phyloP scores from a whole-genome alignment of 2,888 invertebrate genomes.

The Apodemia mormo region DNA sequence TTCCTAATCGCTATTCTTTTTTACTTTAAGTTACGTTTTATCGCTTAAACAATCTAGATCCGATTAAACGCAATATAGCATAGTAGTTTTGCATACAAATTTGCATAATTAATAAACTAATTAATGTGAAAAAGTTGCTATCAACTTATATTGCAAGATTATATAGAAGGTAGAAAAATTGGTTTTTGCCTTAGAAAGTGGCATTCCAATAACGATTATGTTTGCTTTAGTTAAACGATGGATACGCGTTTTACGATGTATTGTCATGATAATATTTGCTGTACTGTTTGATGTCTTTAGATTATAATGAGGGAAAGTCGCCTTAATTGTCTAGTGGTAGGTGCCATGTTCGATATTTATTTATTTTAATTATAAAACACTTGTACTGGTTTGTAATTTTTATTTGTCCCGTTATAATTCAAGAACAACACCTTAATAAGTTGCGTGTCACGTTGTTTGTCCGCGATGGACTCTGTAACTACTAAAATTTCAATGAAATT shows the following conservation, averaged over 20 bases:
- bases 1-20: slow-evolving; percentile 34
- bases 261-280: slow-evolving; percentile 1
- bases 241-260: slow-evolving; percentile 8
- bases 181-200: slow-evolving; percentile 49
- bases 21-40: slow-evolving; percentile 27
- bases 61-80: slow-evolving; percentile 67
- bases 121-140: slow-evolving; percentile 61
- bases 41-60: slow-evolving; percentile 60
- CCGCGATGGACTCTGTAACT: too few relatives aligned
- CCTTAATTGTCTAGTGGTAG: not conserved
- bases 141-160: slow-evolving; percentile 21
- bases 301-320: not conserved
- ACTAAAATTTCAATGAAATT: too few relatives aligned
- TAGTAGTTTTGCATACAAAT: slow-evolving; percentile 74
- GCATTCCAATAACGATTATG: slow-evolving; percentile 39
- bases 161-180: slow-evolving; percentile 21
- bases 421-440: too few relatives aligned
- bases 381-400: too few relatives aligned
- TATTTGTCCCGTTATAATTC: too few relatives aligned
- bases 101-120: slow-evolving; percentile 78
- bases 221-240: slow-evolving; percentile 4
- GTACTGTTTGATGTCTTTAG: not conserved
- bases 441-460: too few relatives aligned
- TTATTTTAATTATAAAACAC: too few relatives aligned
- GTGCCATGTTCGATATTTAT: too few relatives aligned